Evolutionary conservation across 1,140 invertebrate genomes (phyloP), one percentile per base, ranked within the genome.

Genomic region (Dreissena rostriformis): DNA sequence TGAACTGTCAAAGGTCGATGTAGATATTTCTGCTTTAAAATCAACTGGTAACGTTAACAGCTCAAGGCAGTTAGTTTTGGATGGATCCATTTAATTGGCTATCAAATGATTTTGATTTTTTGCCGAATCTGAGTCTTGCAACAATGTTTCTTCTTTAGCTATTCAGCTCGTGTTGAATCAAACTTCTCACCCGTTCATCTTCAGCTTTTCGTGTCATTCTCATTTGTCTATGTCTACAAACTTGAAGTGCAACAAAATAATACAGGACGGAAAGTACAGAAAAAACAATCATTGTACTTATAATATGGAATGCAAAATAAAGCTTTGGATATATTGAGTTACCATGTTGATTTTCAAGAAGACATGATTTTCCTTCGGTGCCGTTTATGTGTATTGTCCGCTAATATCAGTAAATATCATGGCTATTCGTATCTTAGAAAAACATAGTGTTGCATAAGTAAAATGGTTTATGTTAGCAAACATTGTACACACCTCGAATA

Each of bases 221-320:
- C 55, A 74, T 52, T 55, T 74, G 29, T 67, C 70, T 11, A 55
- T 82, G 80, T 17, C 29, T 74, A 53, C 68, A 82, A 29, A 82
- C 55, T 67, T 82, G 80, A 55, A 82, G 29, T 53, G 70, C 80
- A 74, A 82, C 57, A 26, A 74, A 82, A 53, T 82, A 82, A 55
- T 82, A 82, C 11, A 82, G 39, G 6, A 82, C n/a, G 15, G 70
- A 74, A 49, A 82, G 52, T 7, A 72, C 55, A 14, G 72, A 49
- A 53, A 82, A 82, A 1, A 82, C 68, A 12, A 82, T n/a, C 28
- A 82, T 26, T 0, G 80, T 82, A 55, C 28, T 74, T 15, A 53
- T 49, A 29, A 74, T 65, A n/a, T 61, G 53, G 24, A 74, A 17
- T 19, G 49, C 53, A 51, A 82, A 82, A 52, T 67, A 82, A 12